Evolutionary conservation across 2,113 vertebrate genomes (phyloP).

Genomic region (Oryzias javanicus): DNA sequence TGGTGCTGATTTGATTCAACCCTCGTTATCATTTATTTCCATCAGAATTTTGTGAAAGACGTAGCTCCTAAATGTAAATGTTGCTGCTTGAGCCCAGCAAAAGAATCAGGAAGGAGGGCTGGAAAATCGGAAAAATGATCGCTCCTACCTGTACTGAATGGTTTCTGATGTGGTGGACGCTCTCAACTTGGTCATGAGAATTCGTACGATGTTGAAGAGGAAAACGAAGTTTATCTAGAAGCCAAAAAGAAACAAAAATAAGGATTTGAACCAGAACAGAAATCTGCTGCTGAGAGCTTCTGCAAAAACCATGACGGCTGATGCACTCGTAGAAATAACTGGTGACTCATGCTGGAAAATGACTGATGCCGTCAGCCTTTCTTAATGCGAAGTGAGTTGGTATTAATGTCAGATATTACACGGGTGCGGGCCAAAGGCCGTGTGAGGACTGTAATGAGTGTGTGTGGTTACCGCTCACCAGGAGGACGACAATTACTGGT

Average conservation of each 20-base stretch:
- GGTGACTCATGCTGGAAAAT: neutral
- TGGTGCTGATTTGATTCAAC: too few relatives aligned
- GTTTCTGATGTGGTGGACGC: constrained; percentile 97
- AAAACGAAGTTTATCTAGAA: constrained; percentile 97
- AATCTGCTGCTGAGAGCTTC: constrained; percentile 2
- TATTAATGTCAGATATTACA: neutral
- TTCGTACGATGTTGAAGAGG: constrained; percentile 98
- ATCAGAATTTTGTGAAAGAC: too few relatives aligned
- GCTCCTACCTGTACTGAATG: constrained; percentile 92
- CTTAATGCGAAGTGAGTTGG: neutral
- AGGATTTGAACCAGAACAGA: neutral
- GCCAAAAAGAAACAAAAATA: too few relatives aligned
- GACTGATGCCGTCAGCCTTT: constrained; percentile 11
- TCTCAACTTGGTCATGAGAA: constrained; percentile 96
- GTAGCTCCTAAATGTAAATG: too few relatives aligned
- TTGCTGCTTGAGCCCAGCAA: neutral
- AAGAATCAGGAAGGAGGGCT: neutral
- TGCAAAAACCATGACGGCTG: neutral
- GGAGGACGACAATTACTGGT: constrained; percentile 93
- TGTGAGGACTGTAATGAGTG: neutral
- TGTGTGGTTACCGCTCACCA: constrained; percentile 80
- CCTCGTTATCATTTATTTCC: too few relatives aligned
- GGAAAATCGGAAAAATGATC: neutral
- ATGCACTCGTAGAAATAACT: neutral
- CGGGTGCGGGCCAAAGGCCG: neutral